A percentile compares a stretch with the other conserved stretches of the same genome.
Conservation (phyloP, 92 coral and sea anemone genomes). For the Heliopora coerulea region DNA sequence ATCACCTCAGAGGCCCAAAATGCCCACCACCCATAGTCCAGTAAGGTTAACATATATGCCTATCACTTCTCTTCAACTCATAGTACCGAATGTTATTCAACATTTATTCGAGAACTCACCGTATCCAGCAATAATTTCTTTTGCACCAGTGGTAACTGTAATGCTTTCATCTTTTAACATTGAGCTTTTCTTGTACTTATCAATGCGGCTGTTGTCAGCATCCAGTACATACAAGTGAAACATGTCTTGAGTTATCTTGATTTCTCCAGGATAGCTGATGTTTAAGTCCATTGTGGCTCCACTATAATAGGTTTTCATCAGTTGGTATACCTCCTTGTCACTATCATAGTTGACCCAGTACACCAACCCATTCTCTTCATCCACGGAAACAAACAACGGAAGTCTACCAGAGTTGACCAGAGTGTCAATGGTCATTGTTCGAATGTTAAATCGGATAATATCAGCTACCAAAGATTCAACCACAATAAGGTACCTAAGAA, state of each 20-base stretch:
- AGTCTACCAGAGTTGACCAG: background rate
- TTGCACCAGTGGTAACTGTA: background rate
- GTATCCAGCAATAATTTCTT: background rate
- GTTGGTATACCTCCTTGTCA: background rate
- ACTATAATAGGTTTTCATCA: constrained; percentile 5
- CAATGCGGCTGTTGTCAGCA: background rate
- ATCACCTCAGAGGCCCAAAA: no score
- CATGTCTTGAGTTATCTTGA: background rate
- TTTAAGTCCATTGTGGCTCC: background rate
- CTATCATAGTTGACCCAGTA: constrained; percentile 13
- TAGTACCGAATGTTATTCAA: no score
- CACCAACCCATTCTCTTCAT: background rate
- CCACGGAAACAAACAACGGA: background rate
- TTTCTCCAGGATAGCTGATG: background rate
- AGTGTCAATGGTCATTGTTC: background rate
- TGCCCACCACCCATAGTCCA: no score
- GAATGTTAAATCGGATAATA: background rate
- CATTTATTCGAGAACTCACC: no score
- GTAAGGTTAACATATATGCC: no score
- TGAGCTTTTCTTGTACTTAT: constrained; percentile 6
- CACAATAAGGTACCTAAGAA: constrained; percentile 1
- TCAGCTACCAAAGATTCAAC: background rate
- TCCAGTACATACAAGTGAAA: constrained; percentile 9
- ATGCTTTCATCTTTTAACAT: background rate
- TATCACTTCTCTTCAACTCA: no score